A percentile compares a stretch with the other conserved stretches of the same genome.
Evolutionary conservation across 2,113 vertebrate genomes (phyloP).

Genomic region (Sakesphorus luctuosus): DNA sequence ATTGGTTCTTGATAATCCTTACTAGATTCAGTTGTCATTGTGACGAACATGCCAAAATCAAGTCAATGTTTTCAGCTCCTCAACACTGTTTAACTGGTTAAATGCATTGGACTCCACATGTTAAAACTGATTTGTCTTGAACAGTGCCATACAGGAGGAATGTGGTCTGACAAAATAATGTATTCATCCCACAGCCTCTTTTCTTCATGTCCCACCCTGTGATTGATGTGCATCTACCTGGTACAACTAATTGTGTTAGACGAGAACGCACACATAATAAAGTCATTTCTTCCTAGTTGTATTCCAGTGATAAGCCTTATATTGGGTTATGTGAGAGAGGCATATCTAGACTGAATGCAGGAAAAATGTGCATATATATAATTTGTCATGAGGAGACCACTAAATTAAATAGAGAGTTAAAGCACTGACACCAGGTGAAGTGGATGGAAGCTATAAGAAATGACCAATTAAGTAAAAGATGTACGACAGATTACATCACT

Average conservation of each 20-base stretch:
- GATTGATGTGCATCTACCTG: not conserved
- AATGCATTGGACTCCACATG: fast-evolving
- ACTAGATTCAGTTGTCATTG: not conserved
- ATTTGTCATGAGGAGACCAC: not conserved
- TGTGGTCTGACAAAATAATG: not conserved
- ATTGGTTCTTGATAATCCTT: not conserved
- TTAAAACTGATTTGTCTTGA: not conserved
- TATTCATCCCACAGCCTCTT: not conserved
- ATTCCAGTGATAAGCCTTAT: not conserved
- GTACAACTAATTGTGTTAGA: not conserved
- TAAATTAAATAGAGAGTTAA: not conserved
- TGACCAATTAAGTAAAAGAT: not conserved
- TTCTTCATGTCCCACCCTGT: not conserved
- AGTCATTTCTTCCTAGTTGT: not conserved
- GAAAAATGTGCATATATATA: not conserved
- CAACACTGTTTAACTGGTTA: not conserved
- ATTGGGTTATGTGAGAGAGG: not conserved
- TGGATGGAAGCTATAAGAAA: not conserved
- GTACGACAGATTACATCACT: not conserved
- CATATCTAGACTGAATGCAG: not conserved
- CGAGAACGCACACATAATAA: not conserved
- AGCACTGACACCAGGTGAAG: not conserved
- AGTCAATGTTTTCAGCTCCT: not conserved
- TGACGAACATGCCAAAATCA: fast-evolving
- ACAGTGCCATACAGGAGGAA: not conserved